phyloP scores from a whole-genome alignment of 2,888 invertebrate species.

The Amblyjoppa proteus region DNA sequence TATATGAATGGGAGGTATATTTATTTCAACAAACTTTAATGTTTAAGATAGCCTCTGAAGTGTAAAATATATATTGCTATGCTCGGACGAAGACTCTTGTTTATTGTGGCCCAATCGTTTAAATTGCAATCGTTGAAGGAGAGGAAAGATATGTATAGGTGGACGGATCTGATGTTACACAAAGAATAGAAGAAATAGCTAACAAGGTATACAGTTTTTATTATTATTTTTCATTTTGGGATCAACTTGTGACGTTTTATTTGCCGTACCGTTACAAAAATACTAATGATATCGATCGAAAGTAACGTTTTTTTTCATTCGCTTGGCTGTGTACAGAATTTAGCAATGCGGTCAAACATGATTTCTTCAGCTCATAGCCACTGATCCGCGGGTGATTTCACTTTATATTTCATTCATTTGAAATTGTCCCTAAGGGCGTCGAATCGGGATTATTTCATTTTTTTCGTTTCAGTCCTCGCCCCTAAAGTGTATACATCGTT shows the following conservation, averaged over 20 bases:
- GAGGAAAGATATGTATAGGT: not conserved
- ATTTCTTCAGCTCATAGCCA: constrained; percentile 20
- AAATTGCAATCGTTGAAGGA: constrained; percentile 6
- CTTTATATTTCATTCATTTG: constrained; percentile 1
- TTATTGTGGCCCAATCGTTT: constrained; percentile 33
- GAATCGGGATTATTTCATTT: constrained; percentile 5
- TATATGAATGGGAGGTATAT: constrained; percentile 63
- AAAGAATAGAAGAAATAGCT: constrained; percentile 27
- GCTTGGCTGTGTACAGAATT: constrained; percentile 62
- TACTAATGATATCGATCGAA: constrained; percentile 70
- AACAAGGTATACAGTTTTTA: not conserved
- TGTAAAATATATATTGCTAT: constrained; percentile 67
- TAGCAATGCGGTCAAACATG: constrained; percentile 61
- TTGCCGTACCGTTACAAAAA: constrained; percentile 74
- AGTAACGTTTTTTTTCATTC: constrained; percentile 58
- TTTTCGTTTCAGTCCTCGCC: constrained; percentile 9
- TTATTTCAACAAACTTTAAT: constrained; percentile 59
- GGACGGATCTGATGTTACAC: constrained; percentile 19
- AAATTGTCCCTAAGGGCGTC: constrained; percentile 23
- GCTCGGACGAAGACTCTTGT: constrained; percentile 49
- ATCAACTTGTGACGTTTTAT: constrained; percentile 51
- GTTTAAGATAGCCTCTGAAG: constrained; percentile 56
- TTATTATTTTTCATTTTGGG: constrained; percentile 37
- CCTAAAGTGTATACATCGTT: constrained; percentile 32
- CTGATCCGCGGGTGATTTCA: constrained; percentile 15